Evolutionary conservation across 1,140 invertebrate genomes (phyloP), one percentile per base, ranked within the genome.

Genomic region (Cyclargus thomasi): DNA sequence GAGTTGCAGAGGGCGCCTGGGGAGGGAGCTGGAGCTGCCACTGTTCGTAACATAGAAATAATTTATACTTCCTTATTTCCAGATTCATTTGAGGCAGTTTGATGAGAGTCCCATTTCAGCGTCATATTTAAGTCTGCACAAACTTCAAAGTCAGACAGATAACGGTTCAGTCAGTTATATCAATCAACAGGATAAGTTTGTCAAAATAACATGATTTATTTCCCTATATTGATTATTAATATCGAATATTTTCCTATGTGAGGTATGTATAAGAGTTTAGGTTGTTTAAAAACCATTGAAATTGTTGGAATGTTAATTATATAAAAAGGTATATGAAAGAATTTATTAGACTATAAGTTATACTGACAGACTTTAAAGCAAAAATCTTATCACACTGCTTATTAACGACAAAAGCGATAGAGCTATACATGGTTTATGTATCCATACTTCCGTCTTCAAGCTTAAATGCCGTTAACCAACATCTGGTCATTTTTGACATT

Each of bases 81-180:
- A 90, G 85, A 90, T 90, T 35, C 87, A 90, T 74, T 77, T 88
- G 66, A 70, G 87, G 10, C 85, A 90, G 66, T 90, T 90, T 67
- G 85, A 90, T 57, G 79, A 78, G 5, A 85, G 83, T 14, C 77
- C 80, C 14, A 62, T 82, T 4, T 82, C 83, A 2, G 74, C 87
- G 8, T 90, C 87, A 2, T 87, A 85, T 67, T 63, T 87, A n/a
- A 90, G 79, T 71, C 77, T 90, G 6, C 86, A 84, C 68, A 88
- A 82, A 74, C 72, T 83, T 67, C 77, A 75, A 59, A 67, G 64
- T 0, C 79, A 83, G 64, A 64, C 81, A 1, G 85, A 88, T 35
- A 80, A 85, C 63, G 85, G 81, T 0, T 69, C 83, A 16, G 85
- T 90, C 36, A 88, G 83, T 53, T 90, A 86, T 68, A 87, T 86